Conservation (phyloP, 1,140 invertebrate species). For the Calephelis virginiensis region DNA sequence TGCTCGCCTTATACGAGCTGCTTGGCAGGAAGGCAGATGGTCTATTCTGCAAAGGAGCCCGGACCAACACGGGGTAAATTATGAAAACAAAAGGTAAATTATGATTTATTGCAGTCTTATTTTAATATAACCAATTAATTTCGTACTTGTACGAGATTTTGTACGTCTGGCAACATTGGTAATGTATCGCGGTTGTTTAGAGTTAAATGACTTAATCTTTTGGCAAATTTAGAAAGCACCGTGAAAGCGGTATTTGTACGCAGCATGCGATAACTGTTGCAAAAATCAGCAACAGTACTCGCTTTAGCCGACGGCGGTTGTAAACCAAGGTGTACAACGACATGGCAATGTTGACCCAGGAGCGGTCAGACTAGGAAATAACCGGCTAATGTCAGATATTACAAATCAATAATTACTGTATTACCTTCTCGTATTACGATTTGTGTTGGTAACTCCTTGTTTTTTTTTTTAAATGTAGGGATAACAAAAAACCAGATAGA, state of each 20-base stretch:
- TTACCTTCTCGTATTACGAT: not conserved
- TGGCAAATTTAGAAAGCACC: constrained; percentile 62
- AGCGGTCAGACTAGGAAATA: constrained; percentile 17
- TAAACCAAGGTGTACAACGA: not conserved
- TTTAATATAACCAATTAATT: too few species aligned
- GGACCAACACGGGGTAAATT: too few species aligned
- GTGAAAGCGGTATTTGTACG: constrained; percentile 54
- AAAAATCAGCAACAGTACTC: constrained; percentile 62
- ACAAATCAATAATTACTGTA: too few species aligned
- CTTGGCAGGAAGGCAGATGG: too few species aligned
- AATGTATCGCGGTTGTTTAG: constrained; percentile 8
- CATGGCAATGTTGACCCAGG: constrained; percentile 16
- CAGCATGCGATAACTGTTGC: constrained; percentile 61
- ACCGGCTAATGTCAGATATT: not conserved
- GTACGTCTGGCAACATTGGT: not conserved
- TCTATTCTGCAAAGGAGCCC: too few species aligned
- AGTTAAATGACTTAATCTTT: constrained; percentile 47
- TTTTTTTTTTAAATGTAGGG: not conserved
- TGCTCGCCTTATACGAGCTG: too few species aligned
- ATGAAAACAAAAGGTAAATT: too few species aligned
- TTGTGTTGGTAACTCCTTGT: not conserved
- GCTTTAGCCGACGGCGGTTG: constrained; percentile 30
- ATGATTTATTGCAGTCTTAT: too few species aligned
- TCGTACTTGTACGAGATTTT: too few species aligned
- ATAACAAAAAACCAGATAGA: too few species aligned